Evolutionary conservation across 2,888 invertebrate species (phyloP), one percentile per base, ranked within the genome.

Genomic region (Napeogenes inachia): DNA sequence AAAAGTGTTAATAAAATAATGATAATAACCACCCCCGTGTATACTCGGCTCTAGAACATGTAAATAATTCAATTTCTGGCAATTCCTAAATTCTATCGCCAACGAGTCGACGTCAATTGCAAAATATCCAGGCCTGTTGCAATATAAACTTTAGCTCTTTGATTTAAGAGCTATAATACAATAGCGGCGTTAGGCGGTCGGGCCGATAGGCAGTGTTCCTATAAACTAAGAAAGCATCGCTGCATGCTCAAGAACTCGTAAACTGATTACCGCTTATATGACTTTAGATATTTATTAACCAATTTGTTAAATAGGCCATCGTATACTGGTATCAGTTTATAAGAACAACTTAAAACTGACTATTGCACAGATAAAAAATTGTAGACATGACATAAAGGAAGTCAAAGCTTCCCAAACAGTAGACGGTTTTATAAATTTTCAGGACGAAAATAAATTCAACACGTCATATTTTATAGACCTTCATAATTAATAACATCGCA

Each of bases 31-130:
- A 59, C 38, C 59, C 61, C 57, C 59, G 66, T 62, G 68, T 59
- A 54, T 58, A 62, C 68, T 64, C 66, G 50, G 54, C 58, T 62
- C 60, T 62, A 61, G 56, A 57, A 61, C 55, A 63, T 57, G 47
- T 56, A 59, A 64, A 61, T 57, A 62, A 64, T 64, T 64, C 60
- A 62, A 50, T 66, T 60, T 56, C 58, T 64, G 65, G 64, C 66
- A 68, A 65, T 68, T 65, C 67, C 65, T 63, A 61, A 60, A 55
- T 62, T 70, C 70, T 74, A 73, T 63, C 68, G 71, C 71, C 75
- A 70, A 64, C 64, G 69, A 73, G 67, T 69, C 70, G 70, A 70
- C 61, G 59, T 62, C 33, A 45, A 60, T 64, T 62, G 61, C 66
- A 69, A 60, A 66, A 70, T 59, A 67, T 64, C 58, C 63, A 68